A percentile compares a stretch with the other conserved stretches of the same genome.
These are phyloP conservation scores for Campoletis sonorensis DNA, from an alignment of 1,140 invertebrate species.

Conservation along the genomic window DNA sequence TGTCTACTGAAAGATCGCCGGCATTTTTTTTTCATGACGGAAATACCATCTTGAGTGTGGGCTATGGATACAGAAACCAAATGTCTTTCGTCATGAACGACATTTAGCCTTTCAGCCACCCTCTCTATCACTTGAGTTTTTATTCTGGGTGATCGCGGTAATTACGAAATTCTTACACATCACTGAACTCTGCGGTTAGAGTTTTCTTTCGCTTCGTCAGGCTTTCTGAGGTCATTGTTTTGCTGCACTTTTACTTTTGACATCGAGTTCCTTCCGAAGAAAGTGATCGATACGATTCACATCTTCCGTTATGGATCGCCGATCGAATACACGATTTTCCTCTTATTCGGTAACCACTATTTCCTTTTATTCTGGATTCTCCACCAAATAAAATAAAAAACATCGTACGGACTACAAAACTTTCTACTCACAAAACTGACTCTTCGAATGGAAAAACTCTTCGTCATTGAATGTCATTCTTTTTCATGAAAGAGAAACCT, in stretches of 20 bases:
- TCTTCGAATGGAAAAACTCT: background rate
- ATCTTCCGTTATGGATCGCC: background rate
- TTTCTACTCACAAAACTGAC: background rate
- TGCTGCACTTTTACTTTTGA: background rate
- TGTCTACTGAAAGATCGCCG: too few relatives aligned
- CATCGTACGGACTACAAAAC: background rate
- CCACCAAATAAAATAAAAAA: background rate
- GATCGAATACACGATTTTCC: background rate
- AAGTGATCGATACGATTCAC: background rate
- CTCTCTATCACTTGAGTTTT: too few relatives aligned
- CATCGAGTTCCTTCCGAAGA: background rate
- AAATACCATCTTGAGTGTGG: too few relatives aligned
- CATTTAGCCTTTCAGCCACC: too few relatives aligned
- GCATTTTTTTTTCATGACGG: too few relatives aligned
- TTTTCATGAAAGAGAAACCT: constrained; percentile 4
- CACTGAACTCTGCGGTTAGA: too few relatives aligned
- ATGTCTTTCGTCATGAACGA: too few relatives aligned
- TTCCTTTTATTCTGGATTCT: background rate
- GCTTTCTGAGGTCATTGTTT: background rate
- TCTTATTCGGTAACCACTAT: background rate
- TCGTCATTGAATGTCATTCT: background rate
- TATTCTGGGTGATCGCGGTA: too few relatives aligned
- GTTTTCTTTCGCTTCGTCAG: background rate
- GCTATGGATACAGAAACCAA: too few relatives aligned
- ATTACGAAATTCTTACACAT: too few relatives aligned